A percentile compares a stretch with the other conserved stretches of the same genome.
These are phyloP conservation scores for Aproaerema taeniolella DNA, from an alignment of 2,888 invertebrate genomes.

Conservation along the genomic window DNA sequence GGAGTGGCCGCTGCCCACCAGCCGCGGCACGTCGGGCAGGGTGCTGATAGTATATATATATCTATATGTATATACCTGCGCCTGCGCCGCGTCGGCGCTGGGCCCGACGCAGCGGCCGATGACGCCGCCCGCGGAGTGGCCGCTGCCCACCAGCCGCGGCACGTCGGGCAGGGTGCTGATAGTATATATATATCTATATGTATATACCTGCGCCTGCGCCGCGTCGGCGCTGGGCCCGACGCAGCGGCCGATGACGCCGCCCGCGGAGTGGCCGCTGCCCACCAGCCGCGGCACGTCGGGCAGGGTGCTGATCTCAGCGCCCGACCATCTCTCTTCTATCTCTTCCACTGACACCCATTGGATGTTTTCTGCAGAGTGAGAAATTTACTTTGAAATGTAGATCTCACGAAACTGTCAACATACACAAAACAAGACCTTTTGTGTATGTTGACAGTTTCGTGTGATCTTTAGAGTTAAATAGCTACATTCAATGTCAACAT, in stretches of 20 bases:
- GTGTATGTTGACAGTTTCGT: no score
- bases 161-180: conserved; percentile 90
- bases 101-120: conserved; percentile 95
- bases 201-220: conserved; percentile 69
- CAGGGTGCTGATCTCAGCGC: conserved; percentile 86
- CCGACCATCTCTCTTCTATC: conserved; percentile 86
- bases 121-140: conserved; percentile 98
- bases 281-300: conserved; percentile 93
- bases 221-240: conserved; percentile 84
- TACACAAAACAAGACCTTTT: no score
- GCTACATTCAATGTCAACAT: no score
- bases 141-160: conserved; percentile 93
- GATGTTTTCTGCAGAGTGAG: conserved; percentile 91
- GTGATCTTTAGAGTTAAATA: no score
- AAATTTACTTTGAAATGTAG: no score
- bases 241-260: conserved; percentile 95
- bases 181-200: no score
- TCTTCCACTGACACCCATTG: conserved; percentile 97
- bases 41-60: no score
- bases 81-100: conserved; percentile 65
- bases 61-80: no score
- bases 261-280: conserved; percentile 96
- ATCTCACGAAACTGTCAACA: no score
- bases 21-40: conserved; percentile 90
- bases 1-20: conserved; percentile 96